A percentile compares a stretch with the other conserved stretches of the same genome.
Conservation (phyloP, 2,888 invertebrate genomes). For the Ectemnius cavifrons region DNA sequence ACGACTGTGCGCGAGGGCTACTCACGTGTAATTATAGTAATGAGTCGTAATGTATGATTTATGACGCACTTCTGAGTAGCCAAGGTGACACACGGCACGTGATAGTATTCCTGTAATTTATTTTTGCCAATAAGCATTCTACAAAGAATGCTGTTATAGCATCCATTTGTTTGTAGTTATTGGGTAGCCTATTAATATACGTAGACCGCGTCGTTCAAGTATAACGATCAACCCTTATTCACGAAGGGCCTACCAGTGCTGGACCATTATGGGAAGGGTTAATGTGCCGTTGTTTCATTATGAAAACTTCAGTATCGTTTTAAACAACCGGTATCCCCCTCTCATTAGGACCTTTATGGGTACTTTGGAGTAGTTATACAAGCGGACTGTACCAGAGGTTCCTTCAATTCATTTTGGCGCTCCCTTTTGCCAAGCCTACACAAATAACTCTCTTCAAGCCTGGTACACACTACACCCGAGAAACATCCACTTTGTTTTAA, state of each 20-base stretch:
- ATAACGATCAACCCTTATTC: constrained; percentile 42
- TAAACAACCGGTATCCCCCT: constrained; percentile 15
- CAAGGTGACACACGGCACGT: constrained; percentile 11
- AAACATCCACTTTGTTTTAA: too few relatives aligned
- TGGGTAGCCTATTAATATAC: constrained; percentile 40
- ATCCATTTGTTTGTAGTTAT: background rate
- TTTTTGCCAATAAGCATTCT: background rate
- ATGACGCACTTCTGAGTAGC: constrained; percentile 45
- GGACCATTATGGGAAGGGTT: constrained; percentile 4
- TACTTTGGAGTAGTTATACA: too few relatives aligned
- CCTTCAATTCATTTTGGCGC: too few relatives aligned
- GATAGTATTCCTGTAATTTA: background rate
- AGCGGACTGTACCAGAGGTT: too few relatives aligned
- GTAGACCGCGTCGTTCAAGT: constrained; percentile 48
- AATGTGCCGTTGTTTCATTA: constrained; percentile 60
- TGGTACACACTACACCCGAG: too few relatives aligned
- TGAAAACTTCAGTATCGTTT: constrained; percentile 60
- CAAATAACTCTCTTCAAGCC: too few relatives aligned
- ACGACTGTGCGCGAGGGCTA: constrained; percentile 33
- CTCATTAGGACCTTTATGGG: constrained; percentile 5
- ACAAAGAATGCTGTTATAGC: background rate
- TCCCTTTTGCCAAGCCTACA: too few relatives aligned
- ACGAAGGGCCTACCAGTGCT: constrained; percentile 13
- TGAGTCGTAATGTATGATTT: constrained; percentile 69
- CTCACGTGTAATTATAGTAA: constrained; percentile 72